Evolutionary conservation across 1,140 invertebrate species (phyloP).

Genomic region (Drosophila rufa): DNA sequence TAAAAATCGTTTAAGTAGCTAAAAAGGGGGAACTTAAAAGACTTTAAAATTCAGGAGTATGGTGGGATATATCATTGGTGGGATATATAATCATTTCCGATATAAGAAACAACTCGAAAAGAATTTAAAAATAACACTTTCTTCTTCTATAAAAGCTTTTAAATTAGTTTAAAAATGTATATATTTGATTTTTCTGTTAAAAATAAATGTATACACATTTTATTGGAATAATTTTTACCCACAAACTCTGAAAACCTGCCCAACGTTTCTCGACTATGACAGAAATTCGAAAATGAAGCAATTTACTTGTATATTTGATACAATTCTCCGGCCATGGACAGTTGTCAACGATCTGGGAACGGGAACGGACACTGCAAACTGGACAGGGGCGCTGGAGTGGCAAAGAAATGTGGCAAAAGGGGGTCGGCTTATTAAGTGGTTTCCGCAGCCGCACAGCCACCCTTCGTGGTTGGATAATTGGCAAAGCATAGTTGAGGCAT

Average conservation of each 20-base stretch:
- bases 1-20: too few relatives aligned
- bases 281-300: slow-evolving; percentile 83
- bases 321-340: slow-evolving; percentile 51
- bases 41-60: not conserved
- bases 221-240: not conserved
- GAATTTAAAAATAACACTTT: too few relatives aligned
- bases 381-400: not conserved
- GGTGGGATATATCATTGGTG: not conserved
- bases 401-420: slow-evolving; percentile 9
- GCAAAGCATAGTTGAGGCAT: slow-evolving; percentile 37
- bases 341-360: slow-evolving; percentile 55
- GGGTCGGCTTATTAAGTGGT: slow-evolving; percentile 54
- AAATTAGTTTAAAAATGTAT: too few relatives aligned
- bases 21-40: too few relatives aligned
- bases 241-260: not conserved
- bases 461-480: slow-evolving; percentile 50
- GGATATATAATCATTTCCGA: not conserved
- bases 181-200: too few relatives aligned
- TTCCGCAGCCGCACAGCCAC: slow-evolving; percentile 28
- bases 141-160: too few relatives aligned
- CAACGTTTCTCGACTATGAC: slow-evolving; percentile 62
- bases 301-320: slow-evolving; percentile 80
- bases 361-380: slow-evolving; percentile 7
- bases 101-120: too few relatives aligned
- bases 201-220: too few relatives aligned